Evolutionary conservation across 2,797 vertebrate genomes (phyloP).

Genomic region (Sciurus vulgaris): DNA sequence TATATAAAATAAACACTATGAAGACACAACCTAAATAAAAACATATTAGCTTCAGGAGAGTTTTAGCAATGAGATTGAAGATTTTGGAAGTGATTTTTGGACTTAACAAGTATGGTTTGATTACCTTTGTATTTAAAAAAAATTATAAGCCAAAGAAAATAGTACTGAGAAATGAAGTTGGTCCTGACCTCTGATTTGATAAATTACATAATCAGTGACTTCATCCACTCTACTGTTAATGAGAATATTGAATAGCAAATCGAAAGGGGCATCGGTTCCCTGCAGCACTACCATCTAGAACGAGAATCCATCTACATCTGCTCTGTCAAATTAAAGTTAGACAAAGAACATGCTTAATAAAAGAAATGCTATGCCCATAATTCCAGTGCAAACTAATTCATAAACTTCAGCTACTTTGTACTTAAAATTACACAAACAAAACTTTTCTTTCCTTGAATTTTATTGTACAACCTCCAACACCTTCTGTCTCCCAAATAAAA

Average conservation of each 20-base stretch:
- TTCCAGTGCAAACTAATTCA: not conserved
- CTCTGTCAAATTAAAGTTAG: not conserved
- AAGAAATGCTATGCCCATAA: not conserved
- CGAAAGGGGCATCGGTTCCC: not conserved
- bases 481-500: not conserved
- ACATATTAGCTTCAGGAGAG: not conserved
- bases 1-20: not conserved
- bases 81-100: not conserved
- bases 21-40: not conserved
- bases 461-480: accelerated
- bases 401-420: not conserved
- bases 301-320: not conserved
- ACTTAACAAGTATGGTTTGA: not conserved
- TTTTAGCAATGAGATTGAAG: not conserved
- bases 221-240: not conserved
- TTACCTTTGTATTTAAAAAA: not conserved
- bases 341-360: not conserved
- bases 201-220: not conserved
- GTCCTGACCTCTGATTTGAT: not conserved
- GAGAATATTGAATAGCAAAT: not conserved
- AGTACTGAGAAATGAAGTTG: not conserved
- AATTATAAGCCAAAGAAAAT: not conserved
- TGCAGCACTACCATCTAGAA: not conserved
- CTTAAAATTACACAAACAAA: not conserved
- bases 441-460: not conserved